These are phyloP conservation scores for Nymphalis io DNA, from an alignment of 1,140 invertebrate genomes.

Conservation along the genomic window DNA sequence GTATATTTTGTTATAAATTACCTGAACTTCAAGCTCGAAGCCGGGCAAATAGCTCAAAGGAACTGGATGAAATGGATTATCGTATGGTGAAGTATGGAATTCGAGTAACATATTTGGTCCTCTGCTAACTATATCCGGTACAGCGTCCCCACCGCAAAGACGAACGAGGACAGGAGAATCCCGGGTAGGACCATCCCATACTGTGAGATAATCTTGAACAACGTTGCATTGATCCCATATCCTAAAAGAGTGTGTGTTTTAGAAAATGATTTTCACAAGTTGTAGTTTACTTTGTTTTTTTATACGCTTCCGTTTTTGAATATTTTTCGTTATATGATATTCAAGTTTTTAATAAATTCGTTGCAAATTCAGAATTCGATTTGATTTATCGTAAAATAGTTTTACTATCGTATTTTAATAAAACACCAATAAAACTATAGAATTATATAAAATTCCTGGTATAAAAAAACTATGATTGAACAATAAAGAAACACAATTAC, in stretches of 20 bases:
- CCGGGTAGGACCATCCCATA: conserved; percentile 89
- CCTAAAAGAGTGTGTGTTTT: conserved; percentile 63
- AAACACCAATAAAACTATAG: background rate
- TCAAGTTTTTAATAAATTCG: no score
- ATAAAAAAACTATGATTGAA: conserved; percentile 10
- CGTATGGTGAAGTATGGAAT: conserved; percentile 90
- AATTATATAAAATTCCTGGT: background rate
- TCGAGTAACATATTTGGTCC: conserved; percentile 89
- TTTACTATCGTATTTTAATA: background rate
- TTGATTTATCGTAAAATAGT: no score
- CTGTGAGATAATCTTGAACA: conserved; percentile 90
- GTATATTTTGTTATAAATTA: no score
- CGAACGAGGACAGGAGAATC: conserved; percentile 87
- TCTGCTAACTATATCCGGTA: conserved; percentile 90
- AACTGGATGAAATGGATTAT: conserved; percentile 90
- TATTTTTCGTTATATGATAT: background rate
- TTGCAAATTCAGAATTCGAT: no score
- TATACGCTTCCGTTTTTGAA: background rate
- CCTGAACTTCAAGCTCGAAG: conserved; percentile 90
- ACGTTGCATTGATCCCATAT: conserved; percentile 91
- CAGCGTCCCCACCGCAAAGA: conserved; percentile 90
- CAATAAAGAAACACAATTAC: conserved; percentile 13
- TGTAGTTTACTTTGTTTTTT: no score
- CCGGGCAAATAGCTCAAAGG: conserved; percentile 89
- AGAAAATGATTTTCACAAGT: no score